Percentiles rank a stretch among this genome's conserved stretches.
Conservation (phyloP, 2,797 vertebrate genomes). For the Muscicapa comitata region DNA sequence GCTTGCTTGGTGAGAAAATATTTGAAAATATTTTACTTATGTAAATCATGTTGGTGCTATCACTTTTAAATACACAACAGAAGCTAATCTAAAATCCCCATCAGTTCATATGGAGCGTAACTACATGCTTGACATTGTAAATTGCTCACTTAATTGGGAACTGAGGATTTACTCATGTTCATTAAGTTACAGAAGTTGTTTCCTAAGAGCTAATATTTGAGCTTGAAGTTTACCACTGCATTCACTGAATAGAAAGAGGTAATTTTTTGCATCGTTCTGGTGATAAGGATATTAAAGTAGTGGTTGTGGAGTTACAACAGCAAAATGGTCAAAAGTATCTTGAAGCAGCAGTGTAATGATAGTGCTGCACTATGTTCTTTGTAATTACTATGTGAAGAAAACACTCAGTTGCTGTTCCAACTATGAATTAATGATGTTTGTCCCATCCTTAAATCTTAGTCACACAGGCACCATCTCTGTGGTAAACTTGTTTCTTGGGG, state of each 20-base stretch:
- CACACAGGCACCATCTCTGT: neutral
- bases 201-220: neutral
- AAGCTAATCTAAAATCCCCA: slow-evolving; percentile 42
- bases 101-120: slow-evolving; percentile 10
- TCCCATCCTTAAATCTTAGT: neutral
- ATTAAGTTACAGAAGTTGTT: neutral
- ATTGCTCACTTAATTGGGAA: slow-evolving; percentile 53
- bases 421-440: neutral
- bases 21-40: slow-evolving; percentile 67
- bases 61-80: slow-evolving; percentile 60
- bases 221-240: slow-evolving; percentile 30
- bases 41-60: slow-evolving; percentile 57
- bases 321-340: neutral
- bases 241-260: neutral
- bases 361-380: neutral
- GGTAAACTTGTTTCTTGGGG: neutral
- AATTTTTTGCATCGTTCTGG: neutral
- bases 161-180: neutral
- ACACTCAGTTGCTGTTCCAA: neutral
- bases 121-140: slow-evolving; percentile 41
- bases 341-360: neutral
- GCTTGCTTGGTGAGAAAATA: slow-evolving; percentile 45
- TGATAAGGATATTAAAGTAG: neutral
- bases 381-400: neutral
- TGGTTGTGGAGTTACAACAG: neutral